Evolutionary conservation across 2,888 invertebrate genomes (phyloP), one percentile per base, ranked within the genome.

Genomic region (Steinernema hermaphroditum): DNA sequence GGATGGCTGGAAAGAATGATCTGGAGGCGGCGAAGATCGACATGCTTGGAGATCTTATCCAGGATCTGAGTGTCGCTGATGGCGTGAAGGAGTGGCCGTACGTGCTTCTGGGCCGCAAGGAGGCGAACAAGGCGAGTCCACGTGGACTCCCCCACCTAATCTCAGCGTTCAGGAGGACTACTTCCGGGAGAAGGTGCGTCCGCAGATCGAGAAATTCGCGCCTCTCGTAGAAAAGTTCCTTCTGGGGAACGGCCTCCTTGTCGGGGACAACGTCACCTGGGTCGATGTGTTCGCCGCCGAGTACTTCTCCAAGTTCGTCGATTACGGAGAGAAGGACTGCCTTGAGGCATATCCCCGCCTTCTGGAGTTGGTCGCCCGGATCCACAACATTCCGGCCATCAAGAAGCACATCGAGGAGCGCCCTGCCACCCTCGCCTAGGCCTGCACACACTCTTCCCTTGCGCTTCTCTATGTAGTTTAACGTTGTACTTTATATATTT

Each of bases 211-310:
- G 49, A 73, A 78, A 37, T 82, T 74, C 69, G 84, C 84, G 0
- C 81, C 81, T 46, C 34, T 80, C 14, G 72, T 83, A 19, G 84
- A 84, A 69, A 79, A 81, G 69, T 81, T 80, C 75, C 78, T 84
- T 9, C 73, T 84, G 29, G 81, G 81, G 49, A 81, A 82, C 68
- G 83, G 82, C 37, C 74, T 84, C 19, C 76, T 83, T 57, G 44
- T 80, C 50, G 83, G 82, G 24, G 82, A 83, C 68, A 76, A 77
- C 41, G 77, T 81, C 50, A 84, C 83, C n/a, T 84, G 84, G 84
- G 82, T 82, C 1, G 84, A 84, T 43, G 80, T 84, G 4, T 80
- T 82, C 46, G 81, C 82, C 1, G 84, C 84, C 16, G 84, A 84
- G 73, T 73, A 69, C 12, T 84, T 84, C 76, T 72, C 79, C 12